Conservation (phyloP, 2,888 invertebrate genomes). For the Acrobasis repandana region DNA sequence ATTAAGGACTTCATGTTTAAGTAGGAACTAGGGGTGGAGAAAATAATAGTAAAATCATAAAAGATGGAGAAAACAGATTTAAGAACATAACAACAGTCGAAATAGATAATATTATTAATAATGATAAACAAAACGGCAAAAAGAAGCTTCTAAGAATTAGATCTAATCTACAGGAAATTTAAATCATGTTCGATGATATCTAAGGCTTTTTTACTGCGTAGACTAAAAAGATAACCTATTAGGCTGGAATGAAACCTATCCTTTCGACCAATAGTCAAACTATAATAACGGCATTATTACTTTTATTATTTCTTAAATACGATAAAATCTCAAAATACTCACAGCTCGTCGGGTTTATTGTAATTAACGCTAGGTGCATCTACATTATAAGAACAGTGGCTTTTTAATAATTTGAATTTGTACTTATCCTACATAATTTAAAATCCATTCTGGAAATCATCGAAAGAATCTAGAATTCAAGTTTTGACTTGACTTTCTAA, state of each 20-base stretch:
- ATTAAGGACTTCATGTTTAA: constrained; percentile 53
- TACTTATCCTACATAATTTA: constrained; percentile 77
- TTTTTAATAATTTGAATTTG: constrained; percentile 81
- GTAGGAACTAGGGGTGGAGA: constrained; percentile 72
- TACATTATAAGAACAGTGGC: constrained; percentile 83
- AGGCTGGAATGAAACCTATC: constrained; percentile 75
- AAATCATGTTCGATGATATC: constrained; percentile 60
- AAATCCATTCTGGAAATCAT: constrained; percentile 63
- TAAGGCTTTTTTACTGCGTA: constrained; percentile 62
- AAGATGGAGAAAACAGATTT: constrained; percentile 26
- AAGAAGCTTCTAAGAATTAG: constrained; percentile 47
- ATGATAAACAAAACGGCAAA: constrained; percentile 32
- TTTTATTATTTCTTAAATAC: constrained; percentile 71
- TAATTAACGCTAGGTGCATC: constrained; percentile 81
- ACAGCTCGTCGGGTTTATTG: constrained; percentile 83
- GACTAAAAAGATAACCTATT: constrained; percentile 70
- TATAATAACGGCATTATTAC: constrained; percentile 58
- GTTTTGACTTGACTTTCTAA: constrained; percentile 48
- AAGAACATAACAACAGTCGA: neutral
- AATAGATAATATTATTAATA: neutral
- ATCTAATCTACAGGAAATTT: constrained; percentile 52
- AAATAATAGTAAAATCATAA: constrained; percentile 41
- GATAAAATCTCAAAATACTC: constrained; percentile 83
- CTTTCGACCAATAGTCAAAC: constrained; percentile 65
- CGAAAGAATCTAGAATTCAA: constrained; percentile 52